Conservation (phyloP, 2,797 vertebrate species). For the Cirrhinus molitorella region DNA sequence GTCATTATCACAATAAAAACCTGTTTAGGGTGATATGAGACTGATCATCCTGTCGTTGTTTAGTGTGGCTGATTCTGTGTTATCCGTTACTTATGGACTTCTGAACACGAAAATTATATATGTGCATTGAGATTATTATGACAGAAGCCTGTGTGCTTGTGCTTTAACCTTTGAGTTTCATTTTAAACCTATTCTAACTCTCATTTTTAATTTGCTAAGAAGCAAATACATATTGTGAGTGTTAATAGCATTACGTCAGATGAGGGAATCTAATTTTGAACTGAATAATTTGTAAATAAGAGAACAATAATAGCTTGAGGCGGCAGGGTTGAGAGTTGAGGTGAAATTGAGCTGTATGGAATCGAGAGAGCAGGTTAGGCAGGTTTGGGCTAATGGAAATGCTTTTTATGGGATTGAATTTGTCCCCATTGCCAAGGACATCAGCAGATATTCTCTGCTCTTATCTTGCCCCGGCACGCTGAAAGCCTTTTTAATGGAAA, state of each 20-base stretch:
- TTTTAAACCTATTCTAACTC: background rate
- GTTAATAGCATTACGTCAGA: background rate
- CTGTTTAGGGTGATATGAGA: background rate
- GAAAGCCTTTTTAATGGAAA: constrained; percentile 63
- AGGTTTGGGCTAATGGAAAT: constrained; percentile 53
- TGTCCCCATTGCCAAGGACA: constrained; percentile 59
- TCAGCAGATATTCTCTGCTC: constrained; percentile 56
- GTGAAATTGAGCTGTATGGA: constrained; percentile 1
- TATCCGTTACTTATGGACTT: background rate
- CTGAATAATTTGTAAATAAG: background rate
- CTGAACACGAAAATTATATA: background rate
- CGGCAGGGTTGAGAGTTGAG: background rate
- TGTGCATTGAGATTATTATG: background rate
- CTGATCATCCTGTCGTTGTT: background rate
- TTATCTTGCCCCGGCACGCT: constrained; percentile 54
- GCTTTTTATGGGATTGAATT: constrained; percentile 46
- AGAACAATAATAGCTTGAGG: background rate
- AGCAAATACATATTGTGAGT: background rate
- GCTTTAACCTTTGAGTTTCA: background rate
- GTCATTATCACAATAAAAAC: background rate
- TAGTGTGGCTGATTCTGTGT: background rate
- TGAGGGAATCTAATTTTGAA: background rate
- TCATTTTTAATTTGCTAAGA: background rate
- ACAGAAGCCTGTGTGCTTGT: background rate
- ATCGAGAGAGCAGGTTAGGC: constrained; percentile 27